phyloP scores from a whole-genome alignment of 2,797 vertebrate species.

The Crocidura indochinensis region DNA sequence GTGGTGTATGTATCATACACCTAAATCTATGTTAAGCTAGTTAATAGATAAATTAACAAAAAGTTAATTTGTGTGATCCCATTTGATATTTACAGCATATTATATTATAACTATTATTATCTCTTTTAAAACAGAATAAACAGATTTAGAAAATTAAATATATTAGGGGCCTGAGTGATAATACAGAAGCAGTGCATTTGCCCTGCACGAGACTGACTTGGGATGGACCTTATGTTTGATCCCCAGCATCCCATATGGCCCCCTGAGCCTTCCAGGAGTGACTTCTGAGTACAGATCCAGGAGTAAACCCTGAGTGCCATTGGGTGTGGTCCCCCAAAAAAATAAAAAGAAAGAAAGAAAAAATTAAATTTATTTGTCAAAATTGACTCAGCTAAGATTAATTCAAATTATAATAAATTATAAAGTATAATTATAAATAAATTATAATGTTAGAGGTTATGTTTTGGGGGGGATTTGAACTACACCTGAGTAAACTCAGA shows the following conservation, averaged over 20 bases:
- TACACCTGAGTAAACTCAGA: too few species aligned
- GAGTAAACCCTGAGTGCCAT: too few species aligned
- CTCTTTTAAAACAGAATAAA: conserved; percentile 39
- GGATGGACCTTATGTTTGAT: too few species aligned
- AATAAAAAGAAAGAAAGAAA: neutral
- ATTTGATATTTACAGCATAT: conserved; percentile 4
- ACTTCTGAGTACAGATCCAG: too few species aligned
- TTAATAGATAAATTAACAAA: neutral
- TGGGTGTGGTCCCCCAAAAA: too few species aligned
- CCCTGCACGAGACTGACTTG: too few species aligned
- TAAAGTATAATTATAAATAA: neutral
- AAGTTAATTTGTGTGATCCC: conserved; percentile 9
- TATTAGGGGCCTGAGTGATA: neutral
- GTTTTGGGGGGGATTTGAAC: too few species aligned
- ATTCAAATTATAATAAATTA: conserved; percentile 52
- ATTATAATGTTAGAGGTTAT: neutral
- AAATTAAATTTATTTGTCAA: conserved; percentile 5
- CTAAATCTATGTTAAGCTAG: neutral
- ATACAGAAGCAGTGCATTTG: too few species aligned
- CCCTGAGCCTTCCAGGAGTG: too few species aligned
- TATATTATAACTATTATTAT: neutral
- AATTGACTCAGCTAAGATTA: conserved; percentile 31
- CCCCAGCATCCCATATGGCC: too few species aligned
- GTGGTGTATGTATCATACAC: too few species aligned
- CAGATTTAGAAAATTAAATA: conserved; percentile 26